A percentile compares a stretch with the other conserved stretches of the same genome.
Conservation (phyloP, 2,113 vertebrate species). For the Calonectris borealis region DNA sequence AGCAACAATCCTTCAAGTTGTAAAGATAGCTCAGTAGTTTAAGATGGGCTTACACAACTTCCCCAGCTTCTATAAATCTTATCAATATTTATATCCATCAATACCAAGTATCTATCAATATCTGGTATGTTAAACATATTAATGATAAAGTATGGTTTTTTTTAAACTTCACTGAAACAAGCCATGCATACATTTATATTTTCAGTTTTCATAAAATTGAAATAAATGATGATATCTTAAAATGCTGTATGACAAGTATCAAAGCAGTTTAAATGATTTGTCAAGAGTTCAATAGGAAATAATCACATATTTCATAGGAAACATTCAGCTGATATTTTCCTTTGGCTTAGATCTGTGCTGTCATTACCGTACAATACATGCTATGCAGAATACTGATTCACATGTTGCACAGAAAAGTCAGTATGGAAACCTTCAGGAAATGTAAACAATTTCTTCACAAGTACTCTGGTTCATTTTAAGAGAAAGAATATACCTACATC, state of each 20-base stretch:
- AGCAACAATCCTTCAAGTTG: neutral
- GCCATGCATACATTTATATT: neutral
- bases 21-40: neutral
- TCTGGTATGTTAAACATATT: neutral
- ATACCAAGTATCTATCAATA: neutral
- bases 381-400: neutral
- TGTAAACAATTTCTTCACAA: neutral
- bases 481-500: neutral
- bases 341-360: neutral
- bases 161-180: neutral
- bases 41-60: neutral
- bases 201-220: neutral
- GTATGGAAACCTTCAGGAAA: neutral
- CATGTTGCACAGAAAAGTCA: neutral
- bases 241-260: neutral
- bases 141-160: neutral
- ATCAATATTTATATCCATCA: neutral
- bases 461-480: neutral
- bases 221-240: neutral
- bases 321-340: neutral
- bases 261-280: neutral
- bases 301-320: neutral
- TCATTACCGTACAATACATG: neutral
- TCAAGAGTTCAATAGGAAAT: neutral
- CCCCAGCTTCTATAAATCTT: neutral